Evolutionary conservation across 1,140 invertebrate genomes (phyloP).

Genomic region (Platorchestia sp.): DNA sequence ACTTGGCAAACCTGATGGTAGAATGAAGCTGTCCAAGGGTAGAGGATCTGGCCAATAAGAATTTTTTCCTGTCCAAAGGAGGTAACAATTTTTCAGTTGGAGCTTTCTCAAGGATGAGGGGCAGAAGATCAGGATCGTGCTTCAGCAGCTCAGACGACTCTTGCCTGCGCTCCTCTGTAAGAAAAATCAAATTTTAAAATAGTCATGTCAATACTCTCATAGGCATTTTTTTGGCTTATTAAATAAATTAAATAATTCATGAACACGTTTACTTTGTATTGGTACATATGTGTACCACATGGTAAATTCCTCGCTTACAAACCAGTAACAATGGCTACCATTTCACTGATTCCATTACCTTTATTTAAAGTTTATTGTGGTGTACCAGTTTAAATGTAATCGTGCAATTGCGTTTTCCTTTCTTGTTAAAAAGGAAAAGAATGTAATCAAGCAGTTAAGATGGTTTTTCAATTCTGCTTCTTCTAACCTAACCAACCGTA

Average conservation of each 20-base stretch:
- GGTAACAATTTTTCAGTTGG: constrained; percentile 34
- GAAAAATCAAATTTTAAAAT: not conserved
- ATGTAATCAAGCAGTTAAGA: too few species aligned
- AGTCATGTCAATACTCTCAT: not conserved
- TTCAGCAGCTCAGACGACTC: not conserved
- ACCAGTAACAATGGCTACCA: too few species aligned
- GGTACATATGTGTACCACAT: too few species aligned
- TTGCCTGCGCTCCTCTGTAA: not conserved
- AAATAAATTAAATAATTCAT: not conserved
- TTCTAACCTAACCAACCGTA: too few species aligned
- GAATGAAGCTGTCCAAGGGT: constrained; percentile 32
- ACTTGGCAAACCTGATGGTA: not conserved
- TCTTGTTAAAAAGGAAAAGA: too few species aligned
- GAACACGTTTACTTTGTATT: too few species aligned
- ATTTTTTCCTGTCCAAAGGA: constrained; percentile 20
- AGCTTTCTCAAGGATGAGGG: constrained; percentile 44
- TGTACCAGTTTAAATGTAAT: too few species aligned
- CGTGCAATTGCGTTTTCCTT: too few species aligned
- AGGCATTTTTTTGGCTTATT: not conserved
- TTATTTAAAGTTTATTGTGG: too few species aligned
- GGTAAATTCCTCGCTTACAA: too few species aligned
- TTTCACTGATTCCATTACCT: too few species aligned
- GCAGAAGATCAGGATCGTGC: not conserved
- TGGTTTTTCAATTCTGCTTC: too few species aligned
- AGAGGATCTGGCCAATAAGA: constrained; percentile 8